Conservation (phyloP, 2,113 vertebrate genomes). For the Proterorhinus semilunaris region DNA sequence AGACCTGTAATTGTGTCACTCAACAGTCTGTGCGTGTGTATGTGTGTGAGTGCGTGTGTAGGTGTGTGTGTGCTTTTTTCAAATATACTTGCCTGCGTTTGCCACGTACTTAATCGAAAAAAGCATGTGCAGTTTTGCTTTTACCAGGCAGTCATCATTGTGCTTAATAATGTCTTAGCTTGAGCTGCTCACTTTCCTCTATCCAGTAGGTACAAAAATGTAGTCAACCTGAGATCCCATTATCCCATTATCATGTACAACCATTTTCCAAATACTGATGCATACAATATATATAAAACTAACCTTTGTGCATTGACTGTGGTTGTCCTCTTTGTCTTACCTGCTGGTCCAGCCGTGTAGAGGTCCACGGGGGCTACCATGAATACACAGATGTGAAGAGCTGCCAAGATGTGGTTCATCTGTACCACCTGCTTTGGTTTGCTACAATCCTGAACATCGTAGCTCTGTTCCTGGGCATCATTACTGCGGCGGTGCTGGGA, state of each 20-base stretch:
- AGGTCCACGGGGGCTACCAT: conserved; percentile 88
- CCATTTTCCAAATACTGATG: conserved; percentile 9
- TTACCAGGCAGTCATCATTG: conserved; percentile 18
- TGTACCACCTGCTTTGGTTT: conserved; percentile 95
- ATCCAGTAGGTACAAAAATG: conserved; percentile 14
- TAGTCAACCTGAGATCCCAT: neutral
- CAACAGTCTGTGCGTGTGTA: conserved; percentile 30
- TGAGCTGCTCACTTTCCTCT: conserved; percentile 10
- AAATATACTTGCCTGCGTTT: conserved; percentile 12
- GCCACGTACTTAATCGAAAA: conserved; percentile 20
- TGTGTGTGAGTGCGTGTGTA: neutral
- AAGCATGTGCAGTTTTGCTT: conserved; percentile 53
- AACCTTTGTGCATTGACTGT: conserved; percentile 44
- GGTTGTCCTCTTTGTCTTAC: conserved; percentile 38
- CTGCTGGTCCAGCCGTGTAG: conserved; percentile 74
- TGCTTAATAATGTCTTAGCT: conserved; percentile 25
- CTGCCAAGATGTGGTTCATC: conserved; percentile 96
- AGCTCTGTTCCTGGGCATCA: conserved; percentile 94
- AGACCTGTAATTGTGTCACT: conserved; percentile 56
- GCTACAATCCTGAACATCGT: conserved; percentile 95
- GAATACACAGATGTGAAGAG: conserved; percentile 96
- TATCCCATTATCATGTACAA: conserved; percentile 11
- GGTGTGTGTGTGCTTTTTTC: neutral
- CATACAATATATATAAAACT: conserved; percentile 4
- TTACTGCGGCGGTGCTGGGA: conserved; percentile 94